phyloP scores from a whole-genome alignment of 2,888 invertebrate species.

The Rotaria magnacalcarata region DNA sequence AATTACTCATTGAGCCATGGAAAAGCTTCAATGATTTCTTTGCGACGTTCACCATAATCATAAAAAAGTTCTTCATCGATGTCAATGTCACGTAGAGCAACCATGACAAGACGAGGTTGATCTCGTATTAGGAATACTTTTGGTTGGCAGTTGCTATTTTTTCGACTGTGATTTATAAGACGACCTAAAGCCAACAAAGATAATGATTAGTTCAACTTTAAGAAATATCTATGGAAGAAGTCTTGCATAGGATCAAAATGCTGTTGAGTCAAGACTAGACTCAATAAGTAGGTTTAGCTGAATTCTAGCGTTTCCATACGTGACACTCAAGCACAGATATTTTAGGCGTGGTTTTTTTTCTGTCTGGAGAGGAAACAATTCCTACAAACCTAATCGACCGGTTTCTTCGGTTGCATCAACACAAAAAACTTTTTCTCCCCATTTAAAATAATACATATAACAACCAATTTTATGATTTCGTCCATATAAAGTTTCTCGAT shows the following conservation, averaged over 20 bases:
- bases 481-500: conserved; percentile 76
- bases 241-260: no score
- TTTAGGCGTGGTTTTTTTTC: no score
- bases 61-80: conserved; percentile 84
- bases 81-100: conserved; percentile 80
- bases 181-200: conserved; percentile 65
- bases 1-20: conserved; percentile 73
- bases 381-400: conserved; percentile 65
- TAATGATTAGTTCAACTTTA: neutral
- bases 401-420: conserved; percentile 92
- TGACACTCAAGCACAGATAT: no score
- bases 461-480: conserved; percentile 76
- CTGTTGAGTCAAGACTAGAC: no score
- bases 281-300: no score
- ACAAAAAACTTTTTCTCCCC: conserved; percentile 81
- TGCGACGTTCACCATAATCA: conserved; percentile 94
- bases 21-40: conserved; percentile 80
- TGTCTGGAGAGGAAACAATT: no score
- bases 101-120: conserved; percentile 76
- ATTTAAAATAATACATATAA: conserved; percentile 97
- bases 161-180: conserved; percentile 88
- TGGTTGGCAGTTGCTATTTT: conserved; percentile 79
- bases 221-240: no score
- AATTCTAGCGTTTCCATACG: no score
- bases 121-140: conserved; percentile 71